phyloP scores from a whole-genome alignment of 2,797 vertebrate genomes.

The Bradypodion pumilum region DNA sequence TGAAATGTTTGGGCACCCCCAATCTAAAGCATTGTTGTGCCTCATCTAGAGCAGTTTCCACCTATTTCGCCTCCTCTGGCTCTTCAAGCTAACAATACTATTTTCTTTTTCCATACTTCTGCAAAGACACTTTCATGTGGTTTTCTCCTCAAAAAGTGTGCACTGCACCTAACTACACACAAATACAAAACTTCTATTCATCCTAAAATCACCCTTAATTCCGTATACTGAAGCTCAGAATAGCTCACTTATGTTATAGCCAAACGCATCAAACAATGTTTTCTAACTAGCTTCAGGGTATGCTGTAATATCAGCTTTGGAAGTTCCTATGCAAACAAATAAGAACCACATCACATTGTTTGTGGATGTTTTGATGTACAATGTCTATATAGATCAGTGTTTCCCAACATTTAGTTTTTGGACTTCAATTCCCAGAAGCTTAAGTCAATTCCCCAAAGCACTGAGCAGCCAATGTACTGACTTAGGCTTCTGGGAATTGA shows the following conservation, averaged over 20 bases:
- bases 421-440: too few species aligned
- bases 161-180: constrained; percentile 22
- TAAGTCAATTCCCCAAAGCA: too few species aligned
- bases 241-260: not conserved
- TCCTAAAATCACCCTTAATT: constrained; percentile 8
- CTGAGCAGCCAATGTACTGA: too few species aligned
- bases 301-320: not conserved
- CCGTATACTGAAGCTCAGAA: not conserved
- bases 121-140: constrained; percentile 20
- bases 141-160: constrained; percentile 9
- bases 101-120: constrained; percentile 33
- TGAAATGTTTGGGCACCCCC: too few species aligned
- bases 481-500: too few species aligned
- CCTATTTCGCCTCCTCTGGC: constrained; percentile 40
- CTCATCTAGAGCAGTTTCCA: constrained; percentile 37
- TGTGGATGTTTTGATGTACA: not conserved
- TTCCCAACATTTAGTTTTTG: too few species aligned
- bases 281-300: constrained; percentile 14
- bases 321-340: not conserved
- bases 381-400: not conserved
- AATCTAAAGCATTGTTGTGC: constrained; percentile 21
- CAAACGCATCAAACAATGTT: not conserved
- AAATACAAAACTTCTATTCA: constrained; percentile 32
- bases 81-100: not conserved
- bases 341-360: not conserved